These are phyloP conservation scores for Chamaea fasciata DNA, from an alignment of 2,113 vertebrate genomes.

Conservation along the genomic window DNA sequence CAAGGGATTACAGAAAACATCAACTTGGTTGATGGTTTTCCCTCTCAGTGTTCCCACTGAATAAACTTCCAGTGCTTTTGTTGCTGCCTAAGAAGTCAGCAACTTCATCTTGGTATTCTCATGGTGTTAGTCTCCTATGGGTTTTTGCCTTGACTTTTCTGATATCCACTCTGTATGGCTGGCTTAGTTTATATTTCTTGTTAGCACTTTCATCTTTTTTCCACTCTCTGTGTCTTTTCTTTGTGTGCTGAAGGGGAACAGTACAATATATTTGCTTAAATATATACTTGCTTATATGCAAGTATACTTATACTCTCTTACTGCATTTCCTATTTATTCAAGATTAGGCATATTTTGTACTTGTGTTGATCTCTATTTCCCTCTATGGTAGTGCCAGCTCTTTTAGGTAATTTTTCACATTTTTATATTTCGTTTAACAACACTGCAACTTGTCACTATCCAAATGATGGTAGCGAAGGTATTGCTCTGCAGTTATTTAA, in stretches of 20 bases:
- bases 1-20: background rate
- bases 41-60: background rate
- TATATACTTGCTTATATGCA: background rate
- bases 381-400: background rate
- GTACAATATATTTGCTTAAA: too few relatives aligned
- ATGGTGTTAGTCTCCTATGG: rapidly evolving
- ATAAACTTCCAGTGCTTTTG: background rate
- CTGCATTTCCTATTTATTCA: background rate
- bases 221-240: background rate
- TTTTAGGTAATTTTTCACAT: background rate
- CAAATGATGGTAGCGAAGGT: background rate
- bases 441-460: background rate
- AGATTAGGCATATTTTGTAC: rapidly evolving
- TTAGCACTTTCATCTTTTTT: background rate
- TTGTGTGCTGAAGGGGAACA: background rate
- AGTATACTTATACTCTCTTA: background rate
- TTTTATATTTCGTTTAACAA: background rate
- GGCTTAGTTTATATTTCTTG: background rate
- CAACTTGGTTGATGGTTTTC: background rate
- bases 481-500: background rate
- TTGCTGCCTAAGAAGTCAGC: background rate
- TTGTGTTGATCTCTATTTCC: background rate
- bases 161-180: background rate
- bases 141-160: background rate
- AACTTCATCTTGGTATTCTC: background rate